A percentile compares a stretch with the other conserved stretches of the same genome.
These are phyloP conservation scores for Agrypnus murinus DNA, from an alignment of 2,888 invertebrate species.

Conservation along the genomic window DNA sequence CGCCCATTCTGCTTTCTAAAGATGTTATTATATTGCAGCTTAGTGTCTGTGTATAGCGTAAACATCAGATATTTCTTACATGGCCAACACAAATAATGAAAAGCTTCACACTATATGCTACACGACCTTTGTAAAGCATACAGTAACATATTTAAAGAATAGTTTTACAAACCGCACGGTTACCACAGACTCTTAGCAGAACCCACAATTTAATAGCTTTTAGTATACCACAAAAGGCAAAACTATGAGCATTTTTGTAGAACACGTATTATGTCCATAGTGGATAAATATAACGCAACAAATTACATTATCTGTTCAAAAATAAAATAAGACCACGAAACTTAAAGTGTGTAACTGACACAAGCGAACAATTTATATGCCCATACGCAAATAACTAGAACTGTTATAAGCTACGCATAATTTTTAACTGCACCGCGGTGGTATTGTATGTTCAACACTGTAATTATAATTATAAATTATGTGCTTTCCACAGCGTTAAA, in stretches of 20 bases:
- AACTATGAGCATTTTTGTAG: background rate
- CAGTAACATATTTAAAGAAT: background rate
- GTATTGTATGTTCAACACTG: constrained; percentile 39
- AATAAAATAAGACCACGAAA: too few relatives aligned
- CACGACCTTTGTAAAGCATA: background rate
- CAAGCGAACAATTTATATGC: background rate
- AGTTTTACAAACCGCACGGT: background rate
- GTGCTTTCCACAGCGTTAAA: constrained; percentile 53
- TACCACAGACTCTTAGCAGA: background rate
- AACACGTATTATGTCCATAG: background rate
- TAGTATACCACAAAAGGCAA: background rate
- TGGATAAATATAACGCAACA: too few relatives aligned
- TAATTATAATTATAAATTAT: constrained; percentile 60
- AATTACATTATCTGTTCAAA: too few relatives aligned
- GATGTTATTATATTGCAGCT: constrained; percentile 27
- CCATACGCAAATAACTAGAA: background rate
- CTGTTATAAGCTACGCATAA: background rate
- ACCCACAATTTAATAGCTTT: background rate
- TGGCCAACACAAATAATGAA: constrained; percentile 18
- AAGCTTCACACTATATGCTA: background rate
- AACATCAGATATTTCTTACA: constrained; percentile 17
- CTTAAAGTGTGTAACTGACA: too few relatives aligned
- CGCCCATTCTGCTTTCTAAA: constrained; percentile 17
- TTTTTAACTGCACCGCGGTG: background rate
- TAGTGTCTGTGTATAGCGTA: constrained; percentile 22